Conservation (phyloP, 2,113 vertebrate genomes). For the Ardeotis arabs region DNA sequence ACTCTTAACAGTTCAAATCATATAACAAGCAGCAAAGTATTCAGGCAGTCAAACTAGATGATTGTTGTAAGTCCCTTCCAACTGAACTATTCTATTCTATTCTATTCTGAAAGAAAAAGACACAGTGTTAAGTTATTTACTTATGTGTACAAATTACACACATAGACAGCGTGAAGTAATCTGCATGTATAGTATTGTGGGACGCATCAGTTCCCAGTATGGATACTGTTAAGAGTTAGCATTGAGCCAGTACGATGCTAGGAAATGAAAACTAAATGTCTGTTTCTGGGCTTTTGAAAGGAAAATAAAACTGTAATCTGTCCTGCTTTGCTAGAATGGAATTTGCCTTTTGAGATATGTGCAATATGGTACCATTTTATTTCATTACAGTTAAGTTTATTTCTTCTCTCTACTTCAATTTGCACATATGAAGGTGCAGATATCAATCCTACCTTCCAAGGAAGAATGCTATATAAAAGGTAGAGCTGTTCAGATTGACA, state of each 20-base stretch:
- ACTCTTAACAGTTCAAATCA: neutral
- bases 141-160: neutral
- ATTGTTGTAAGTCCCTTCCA: neutral
- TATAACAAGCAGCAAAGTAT: neutral
- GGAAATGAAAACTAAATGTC: neutral
- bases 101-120: neutral
- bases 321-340: neutral
- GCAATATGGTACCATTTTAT: neutral
- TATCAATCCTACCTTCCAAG: constrained; percentile 85
- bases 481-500: constrained; percentile 98
- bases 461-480: constrained; percentile 98
- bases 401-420: neutral
- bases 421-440: neutral
- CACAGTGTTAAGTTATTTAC: neutral
- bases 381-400: neutral
- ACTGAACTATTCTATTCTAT: neutral
- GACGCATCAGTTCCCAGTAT: neutral
- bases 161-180: neutral
- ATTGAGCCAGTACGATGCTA: neutral
- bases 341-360: neutral
- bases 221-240: neutral
- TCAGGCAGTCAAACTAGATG: neutral
- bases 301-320: neutral
- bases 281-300: neutral
- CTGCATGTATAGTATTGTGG: neutral